A percentile compares a stretch with the other conserved stretches of the same genome.
These are phyloP conservation scores for Umimayanthus chanpuru DNA, from an alignment of 92 coral and sea anemone species.

Conservation along the genomic window DNA sequence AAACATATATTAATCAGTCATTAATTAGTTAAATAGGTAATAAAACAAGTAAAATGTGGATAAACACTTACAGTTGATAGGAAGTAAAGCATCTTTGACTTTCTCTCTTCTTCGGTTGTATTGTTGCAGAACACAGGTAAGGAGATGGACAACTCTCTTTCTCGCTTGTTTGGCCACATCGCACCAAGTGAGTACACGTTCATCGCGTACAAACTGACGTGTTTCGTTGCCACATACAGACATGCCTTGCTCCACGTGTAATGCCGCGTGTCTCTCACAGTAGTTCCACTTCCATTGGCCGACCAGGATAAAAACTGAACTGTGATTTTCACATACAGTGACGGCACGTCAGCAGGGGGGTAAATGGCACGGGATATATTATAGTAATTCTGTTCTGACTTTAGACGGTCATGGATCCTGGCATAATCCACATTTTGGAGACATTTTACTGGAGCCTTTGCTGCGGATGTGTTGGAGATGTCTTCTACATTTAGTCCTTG, in stretches of 20 bases:
- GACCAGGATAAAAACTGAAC: background rate
- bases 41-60: too few species aligned
- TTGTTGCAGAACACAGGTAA: too few species aligned
- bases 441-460: background rate
- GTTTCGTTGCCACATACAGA: conserved; percentile 4
- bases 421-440: background rate
- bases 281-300: background rate
- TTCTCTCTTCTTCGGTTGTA: too few species aligned
- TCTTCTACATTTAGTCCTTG: too few species aligned
- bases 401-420: background rate
- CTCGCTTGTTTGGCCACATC: background rate
- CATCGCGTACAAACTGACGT: background rate
- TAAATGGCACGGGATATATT: background rate
- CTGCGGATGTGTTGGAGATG: too few species aligned
- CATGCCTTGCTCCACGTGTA: conserved; percentile 22
- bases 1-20: too few species aligned
- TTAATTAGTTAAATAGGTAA: too few species aligned
- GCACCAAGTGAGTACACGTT: background rate
- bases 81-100: too few species aligned
- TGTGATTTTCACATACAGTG: background rate
- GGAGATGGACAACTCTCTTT: too few species aligned
- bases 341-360: background rate
- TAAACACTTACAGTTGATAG: too few species aligned
- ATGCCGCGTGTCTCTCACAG: too few species aligned
- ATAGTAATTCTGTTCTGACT: background rate